Percentiles rank a stretch among this genome's conserved stretches.
Evolutionary conservation across 2,888 invertebrate species (phyloP).

Genomic region (Spisula subtruncata): DNA sequence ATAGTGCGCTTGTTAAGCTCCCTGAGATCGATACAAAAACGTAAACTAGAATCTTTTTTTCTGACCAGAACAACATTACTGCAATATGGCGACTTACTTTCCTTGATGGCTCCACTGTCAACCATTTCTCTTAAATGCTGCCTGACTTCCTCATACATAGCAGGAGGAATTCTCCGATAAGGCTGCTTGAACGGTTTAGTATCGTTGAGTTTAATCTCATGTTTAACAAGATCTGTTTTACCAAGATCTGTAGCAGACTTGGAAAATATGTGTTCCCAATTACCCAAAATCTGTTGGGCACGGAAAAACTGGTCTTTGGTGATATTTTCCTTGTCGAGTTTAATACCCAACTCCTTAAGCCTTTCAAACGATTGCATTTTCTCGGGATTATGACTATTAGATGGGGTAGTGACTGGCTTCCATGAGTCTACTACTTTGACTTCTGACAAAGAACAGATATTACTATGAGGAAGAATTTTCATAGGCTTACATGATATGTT

Average conservation of each 20-base stretch:
- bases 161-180: constrained; percentile 49
- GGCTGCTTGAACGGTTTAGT: constrained; percentile 48
- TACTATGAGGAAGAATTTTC: neutral
- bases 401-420: neutral
- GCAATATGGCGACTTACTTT: neutral
- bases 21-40: neutral
- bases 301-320: neutral
- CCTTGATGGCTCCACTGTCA: neutral
- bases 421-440: constrained; percentile 29
- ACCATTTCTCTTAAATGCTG: constrained; percentile 54
- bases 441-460: constrained; percentile 14
- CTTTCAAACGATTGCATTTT: neutral
- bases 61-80: neutral
- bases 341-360: neutral
- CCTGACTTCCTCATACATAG: constrained; percentile 54
- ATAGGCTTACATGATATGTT: neutral
- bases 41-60: neutral
- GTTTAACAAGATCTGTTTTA: constrained; percentile 26
- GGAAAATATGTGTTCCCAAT: constrained; percentile 28
- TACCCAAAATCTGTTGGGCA: constrained; percentile 8
- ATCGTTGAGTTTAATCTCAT: constrained; percentile 52
- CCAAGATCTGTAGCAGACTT: constrained; percentile 20
- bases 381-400: neutral
- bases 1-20: neutral
- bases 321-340: neutral